Evolutionary conservation across 1,140 invertebrate species (phyloP).

Genomic region (Bombus sylvicola): DNA sequence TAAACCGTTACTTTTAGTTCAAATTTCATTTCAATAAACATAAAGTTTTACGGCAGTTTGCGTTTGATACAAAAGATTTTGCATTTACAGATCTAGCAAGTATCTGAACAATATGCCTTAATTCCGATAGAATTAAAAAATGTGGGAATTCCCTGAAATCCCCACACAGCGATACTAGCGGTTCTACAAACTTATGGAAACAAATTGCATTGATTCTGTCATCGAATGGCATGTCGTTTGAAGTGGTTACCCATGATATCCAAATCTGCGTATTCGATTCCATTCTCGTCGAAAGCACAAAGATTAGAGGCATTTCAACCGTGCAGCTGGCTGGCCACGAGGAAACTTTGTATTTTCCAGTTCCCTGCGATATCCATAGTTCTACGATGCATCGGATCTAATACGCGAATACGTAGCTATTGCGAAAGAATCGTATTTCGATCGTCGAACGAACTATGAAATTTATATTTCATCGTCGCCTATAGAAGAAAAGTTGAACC

Average conservation of each 20-base stretch:
- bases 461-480: not conserved
- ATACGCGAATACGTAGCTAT: not conserved
- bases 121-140: not conserved
- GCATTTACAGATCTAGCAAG: not conserved
- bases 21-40: too few species aligned
- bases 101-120: not conserved
- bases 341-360: not conserved
- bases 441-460: not conserved
- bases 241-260: constrained; percentile 11
- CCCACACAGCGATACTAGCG: not conserved
- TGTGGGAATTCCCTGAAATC: not conserved
- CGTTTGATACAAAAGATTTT: not conserved
- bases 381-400: not conserved
- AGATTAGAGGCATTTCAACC: not conserved
- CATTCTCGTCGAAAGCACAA: constrained; percentile 14
- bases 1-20: too few species aligned
- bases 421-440: not conserved
- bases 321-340: too few species aligned
- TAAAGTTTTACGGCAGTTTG: too few species aligned
- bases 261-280: constrained; percentile 18
- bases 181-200: not conserved
- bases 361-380: not conserved
- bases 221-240: not conserved
- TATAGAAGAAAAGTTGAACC: too few species aligned
- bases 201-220: constrained; percentile 1